A percentile compares a stretch with the other conserved stretches of the same genome.
phyloP scores from a whole-genome alignment of 2,888 invertebrate genomes.

The Drosophila colorata region DNA sequence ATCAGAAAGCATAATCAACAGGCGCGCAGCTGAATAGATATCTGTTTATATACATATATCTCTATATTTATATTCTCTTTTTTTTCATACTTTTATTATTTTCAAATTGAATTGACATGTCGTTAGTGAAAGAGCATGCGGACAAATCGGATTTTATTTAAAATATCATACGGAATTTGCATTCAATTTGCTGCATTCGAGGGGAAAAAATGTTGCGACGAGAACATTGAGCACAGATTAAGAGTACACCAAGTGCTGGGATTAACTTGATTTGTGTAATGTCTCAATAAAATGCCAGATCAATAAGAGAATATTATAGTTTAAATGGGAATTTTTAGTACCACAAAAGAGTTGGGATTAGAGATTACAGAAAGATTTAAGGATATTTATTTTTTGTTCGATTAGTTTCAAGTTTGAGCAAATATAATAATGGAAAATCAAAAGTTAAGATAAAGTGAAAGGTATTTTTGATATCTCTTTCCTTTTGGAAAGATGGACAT shows the following conservation, averaged over 20 bases:
- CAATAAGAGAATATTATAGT: neutral
- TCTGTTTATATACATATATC: neutral
- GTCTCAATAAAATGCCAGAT: constrained; percentile 9
- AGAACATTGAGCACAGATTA: constrained; percentile 43
- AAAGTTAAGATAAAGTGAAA: no score
- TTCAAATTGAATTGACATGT: constrained; percentile 78
- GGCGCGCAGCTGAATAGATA: constrained; percentile 42
- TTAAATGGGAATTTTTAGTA: neutral
- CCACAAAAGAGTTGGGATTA: neutral
- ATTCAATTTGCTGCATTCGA: constrained; percentile 56
- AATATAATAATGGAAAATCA: no score
- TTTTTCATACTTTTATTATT: constrained; percentile 64
- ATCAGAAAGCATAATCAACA: constrained; percentile 69
- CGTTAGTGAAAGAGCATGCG: constrained; percentile 60
- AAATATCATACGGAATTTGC: constrained; percentile 69
- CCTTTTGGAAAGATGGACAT: no score
- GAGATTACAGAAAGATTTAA: neutral
- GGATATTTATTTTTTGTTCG: no score
- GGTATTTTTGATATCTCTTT: no score
- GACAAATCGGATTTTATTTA: constrained; percentile 69
- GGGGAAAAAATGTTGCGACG: constrained; percentile 27
- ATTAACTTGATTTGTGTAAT: constrained; percentile 27
- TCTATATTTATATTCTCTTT: constrained; percentile 8
- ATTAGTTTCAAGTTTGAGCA: no score
- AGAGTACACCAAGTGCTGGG: constrained; percentile 6